phyloP scores from a whole-genome alignment of 2,797 vertebrate genomes.

The Phataginus tetradactyla region DNA sequence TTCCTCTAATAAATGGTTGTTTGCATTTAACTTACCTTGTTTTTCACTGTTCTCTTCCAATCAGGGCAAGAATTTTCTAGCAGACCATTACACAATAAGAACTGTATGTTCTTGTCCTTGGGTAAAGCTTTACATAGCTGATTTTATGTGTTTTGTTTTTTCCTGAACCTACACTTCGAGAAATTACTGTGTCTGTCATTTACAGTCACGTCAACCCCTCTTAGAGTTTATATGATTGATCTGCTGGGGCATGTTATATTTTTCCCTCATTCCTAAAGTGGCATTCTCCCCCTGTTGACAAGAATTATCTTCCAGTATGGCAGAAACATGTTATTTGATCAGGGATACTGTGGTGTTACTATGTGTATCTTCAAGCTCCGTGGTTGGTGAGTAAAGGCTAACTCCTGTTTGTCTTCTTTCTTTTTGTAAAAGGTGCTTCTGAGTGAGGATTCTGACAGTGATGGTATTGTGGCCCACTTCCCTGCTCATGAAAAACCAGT shows the following conservation, averaged over 20 bases:
- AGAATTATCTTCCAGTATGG: not conserved
- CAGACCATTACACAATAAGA: not conserved
- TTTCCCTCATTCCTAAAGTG: not conserved
- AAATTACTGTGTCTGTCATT: not conserved
- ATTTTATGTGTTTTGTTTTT: not conserved
- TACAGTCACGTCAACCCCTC: not conserved
- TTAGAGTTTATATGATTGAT: not conserved
- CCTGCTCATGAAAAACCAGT: conserved; percentile 99
- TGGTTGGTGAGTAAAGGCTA: not conserved
- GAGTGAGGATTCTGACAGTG: conserved; percentile 97
- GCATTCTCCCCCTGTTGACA: not conserved
- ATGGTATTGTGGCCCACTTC: conserved; percentile 98
- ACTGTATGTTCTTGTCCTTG: not conserved
- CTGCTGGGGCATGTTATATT: not conserved
- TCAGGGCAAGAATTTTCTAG: not conserved
- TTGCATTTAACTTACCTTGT: not conserved
- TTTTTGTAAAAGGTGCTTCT: conserved; percentile 91
- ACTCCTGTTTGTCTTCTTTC: conserved; percentile 39
- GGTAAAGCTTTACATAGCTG: not conserved
- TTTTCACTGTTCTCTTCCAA: not conserved
- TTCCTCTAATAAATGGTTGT: not conserved
- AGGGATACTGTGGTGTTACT: not conserved
- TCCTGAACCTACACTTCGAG: not conserved
- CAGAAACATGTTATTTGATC: not conserved
- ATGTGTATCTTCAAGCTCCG: not conserved